A percentile compares a stretch with the other conserved stretches of the same genome.
phyloP scores from a whole-genome alignment of 2,888 invertebrate genomes.

The Coremacera marginata region DNA sequence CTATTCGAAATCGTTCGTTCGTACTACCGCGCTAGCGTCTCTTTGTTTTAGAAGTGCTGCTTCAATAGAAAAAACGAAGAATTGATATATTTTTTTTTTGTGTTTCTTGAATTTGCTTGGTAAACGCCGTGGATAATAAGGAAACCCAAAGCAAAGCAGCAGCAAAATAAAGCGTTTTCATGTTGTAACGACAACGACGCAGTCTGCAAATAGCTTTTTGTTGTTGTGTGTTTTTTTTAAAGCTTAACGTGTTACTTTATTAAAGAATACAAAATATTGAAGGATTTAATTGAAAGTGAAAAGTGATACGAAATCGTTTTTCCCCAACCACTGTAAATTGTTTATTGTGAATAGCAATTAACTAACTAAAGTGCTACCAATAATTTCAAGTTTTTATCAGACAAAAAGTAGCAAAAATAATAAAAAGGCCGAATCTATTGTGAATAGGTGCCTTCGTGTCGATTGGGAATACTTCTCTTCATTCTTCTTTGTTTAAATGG shows the following conservation, averaged over 20 bases:
- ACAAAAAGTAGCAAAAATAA: neutral
- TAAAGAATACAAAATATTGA: conserved; percentile 28
- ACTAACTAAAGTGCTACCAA: neutral
- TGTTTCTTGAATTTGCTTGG: conserved; percentile 19
- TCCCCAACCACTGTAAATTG: conserved; percentile 8
- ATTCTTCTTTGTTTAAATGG: conserved; percentile 29
- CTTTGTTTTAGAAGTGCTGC: conserved; percentile 34
- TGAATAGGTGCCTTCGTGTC: conserved; percentile 7
- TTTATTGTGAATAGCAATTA: conserved; percentile 22
- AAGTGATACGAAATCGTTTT: neutral
- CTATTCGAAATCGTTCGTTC: conserved; percentile 32
- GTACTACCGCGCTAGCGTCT: conserved; percentile 33
- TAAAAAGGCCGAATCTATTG: conserved; percentile 5
- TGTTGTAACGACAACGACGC: conserved; percentile 35
- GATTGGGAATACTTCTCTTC: neutral
- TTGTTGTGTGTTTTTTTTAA: conserved; percentile 19
- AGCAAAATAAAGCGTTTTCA: conserved; percentile 26
- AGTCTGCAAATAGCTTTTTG: conserved; percentile 35
- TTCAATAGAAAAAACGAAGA: conserved; percentile 38
- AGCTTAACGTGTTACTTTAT: conserved; percentile 27
- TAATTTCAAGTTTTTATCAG: neutral
- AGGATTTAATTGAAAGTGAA: conserved; percentile 37
- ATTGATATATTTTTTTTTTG: conserved; percentile 21
- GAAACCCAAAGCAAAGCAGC: conserved; percentile 30
- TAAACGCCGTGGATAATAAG: conserved; percentile 33